Percentiles rank a stretch among this genome's conserved stretches.
Conservation (phyloP, 2,888 invertebrate genomes). For the Eurytoma adleriae region DNA sequence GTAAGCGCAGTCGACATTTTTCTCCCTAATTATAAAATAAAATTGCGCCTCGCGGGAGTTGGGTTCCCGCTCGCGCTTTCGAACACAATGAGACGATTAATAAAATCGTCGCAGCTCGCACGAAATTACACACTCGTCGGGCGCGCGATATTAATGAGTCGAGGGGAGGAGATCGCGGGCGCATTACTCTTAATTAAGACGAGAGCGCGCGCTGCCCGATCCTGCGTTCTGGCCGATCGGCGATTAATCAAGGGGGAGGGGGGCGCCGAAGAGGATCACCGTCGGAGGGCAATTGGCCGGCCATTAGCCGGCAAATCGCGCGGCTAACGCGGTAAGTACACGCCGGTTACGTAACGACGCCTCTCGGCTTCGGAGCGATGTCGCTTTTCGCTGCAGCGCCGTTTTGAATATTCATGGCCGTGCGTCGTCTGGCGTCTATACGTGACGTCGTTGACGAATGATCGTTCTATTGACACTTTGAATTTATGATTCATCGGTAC, state of each 20-base stretch:
- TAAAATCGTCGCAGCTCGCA: background rate
- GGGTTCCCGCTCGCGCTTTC: background rate
- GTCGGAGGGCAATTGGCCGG: conserved; percentile 23
- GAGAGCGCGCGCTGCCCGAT: background rate
- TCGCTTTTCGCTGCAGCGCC: background rate
- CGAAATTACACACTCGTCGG: background rate
- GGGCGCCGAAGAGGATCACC: background rate
- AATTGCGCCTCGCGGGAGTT: background rate
- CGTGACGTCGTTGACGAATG: conserved; percentile 2
- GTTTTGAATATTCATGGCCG: conserved; percentile 38
- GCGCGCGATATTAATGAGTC: background rate
- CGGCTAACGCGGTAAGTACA: conserved; percentile 4
- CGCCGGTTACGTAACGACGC: background rate
- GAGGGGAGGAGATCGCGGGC: background rate
- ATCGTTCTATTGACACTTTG: background rate
- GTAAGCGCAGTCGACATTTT: background rate
- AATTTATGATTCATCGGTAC: background rate
- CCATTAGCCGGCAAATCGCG: conserved; percentile 12
- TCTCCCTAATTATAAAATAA: background rate
- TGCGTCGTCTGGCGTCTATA: background rate
- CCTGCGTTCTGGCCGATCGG: background rate
- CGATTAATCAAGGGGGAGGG: background rate
- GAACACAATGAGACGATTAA: background rate
- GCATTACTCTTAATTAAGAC: conserved; percentile 11
- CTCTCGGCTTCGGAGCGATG: too few relatives aligned